Base-by-base conservation (phyloP, 2,888 invertebrate genomes). In the Aromia moschata region DNA sequence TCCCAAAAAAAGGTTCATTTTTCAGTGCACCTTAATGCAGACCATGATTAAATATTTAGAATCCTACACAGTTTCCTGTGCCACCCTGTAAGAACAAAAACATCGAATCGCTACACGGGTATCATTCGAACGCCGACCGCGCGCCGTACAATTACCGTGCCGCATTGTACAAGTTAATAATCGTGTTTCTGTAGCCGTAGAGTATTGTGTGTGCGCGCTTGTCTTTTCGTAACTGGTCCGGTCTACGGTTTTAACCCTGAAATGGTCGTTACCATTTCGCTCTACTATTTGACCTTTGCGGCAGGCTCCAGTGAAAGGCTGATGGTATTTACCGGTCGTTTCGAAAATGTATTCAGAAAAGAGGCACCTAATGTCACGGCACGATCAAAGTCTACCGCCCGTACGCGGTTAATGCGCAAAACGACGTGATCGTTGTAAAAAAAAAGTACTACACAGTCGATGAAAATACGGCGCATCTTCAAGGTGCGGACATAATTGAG, bases 251-350 rank as follows among this genome's bases (percentile, higher is more conserved):
- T 60, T 76, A 76, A 76, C 77, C 77, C 75, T 76, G 76, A 77
- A 71, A 74, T 76, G 77, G 77, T 76, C 77, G 74, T 77, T 77
- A 75, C 77, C 77, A 75, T 74, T 74, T 72, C 73, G 72, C 70
- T 75, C 73, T 61, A 74, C 68, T 70, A 75, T 74, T 73, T 74
- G 76, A 75, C 76, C 76, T 76, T 73, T 76, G 62, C 60, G 63
- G 67, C 60, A 56, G 58, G 59, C 65, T 61, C 49, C 60, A 67
- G 70, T 68, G 67, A 67, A 65, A 67, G 70, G 67, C 60, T 52
- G 52, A 52, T 52, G 52, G 41, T 52, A 52, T 41, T 40, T 49
- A 40, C 31, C 51, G 55, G 38, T 55, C 55, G 63, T 52, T 56
- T 54, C 51, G 55, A 55, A 51, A 52, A 41, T 41, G n/a, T 40